phyloP scores from a whole-genome alignment of 2,797 vertebrate genomes.

The Halcyon smyrnensis region DNA sequence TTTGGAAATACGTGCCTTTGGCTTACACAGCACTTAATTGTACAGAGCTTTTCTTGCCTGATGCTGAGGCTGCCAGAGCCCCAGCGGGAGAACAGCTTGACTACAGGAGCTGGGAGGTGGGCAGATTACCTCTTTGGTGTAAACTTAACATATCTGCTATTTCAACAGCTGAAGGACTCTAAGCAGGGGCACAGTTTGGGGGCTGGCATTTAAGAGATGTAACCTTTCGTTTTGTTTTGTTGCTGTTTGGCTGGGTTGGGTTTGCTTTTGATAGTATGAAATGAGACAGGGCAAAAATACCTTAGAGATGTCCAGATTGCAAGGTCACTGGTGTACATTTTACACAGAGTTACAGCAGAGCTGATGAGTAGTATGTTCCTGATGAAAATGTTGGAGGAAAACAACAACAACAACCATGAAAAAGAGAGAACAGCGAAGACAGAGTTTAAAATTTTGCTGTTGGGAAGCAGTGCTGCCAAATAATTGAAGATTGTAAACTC shows the following conservation, averaged over 20 bases:
- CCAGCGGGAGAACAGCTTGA: constrained; percentile 1
- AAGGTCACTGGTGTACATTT: not conserved
- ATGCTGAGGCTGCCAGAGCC: not conserved
- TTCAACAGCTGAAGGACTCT: not conserved
- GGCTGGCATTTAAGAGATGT: not conserved
- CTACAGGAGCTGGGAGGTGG: not conserved
- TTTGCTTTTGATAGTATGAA: not conserved
- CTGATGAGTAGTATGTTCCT: not conserved
- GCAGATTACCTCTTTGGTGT: not conserved
- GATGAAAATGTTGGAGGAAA: not conserved
- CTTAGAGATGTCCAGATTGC: not conserved
- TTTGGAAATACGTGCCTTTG: not conserved
- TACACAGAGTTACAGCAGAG: not conserved
- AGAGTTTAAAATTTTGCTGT: not conserved
- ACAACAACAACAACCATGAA: too few species aligned
- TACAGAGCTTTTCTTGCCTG: not conserved
- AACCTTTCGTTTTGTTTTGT: not conserved
- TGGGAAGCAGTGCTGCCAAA: not conserved
- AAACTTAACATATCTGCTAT: not conserved
- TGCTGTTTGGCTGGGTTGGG: too few species aligned
- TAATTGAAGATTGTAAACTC: not conserved
- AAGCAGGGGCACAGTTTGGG: not conserved
- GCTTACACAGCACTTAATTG: not conserved
- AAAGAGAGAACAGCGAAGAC: not conserved
- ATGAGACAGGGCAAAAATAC: not conserved